These are phyloP conservation scores for Bombus waltoni DNA, from an alignment of 1,140 invertebrate genomes.

Conservation along the genomic window DNA sequence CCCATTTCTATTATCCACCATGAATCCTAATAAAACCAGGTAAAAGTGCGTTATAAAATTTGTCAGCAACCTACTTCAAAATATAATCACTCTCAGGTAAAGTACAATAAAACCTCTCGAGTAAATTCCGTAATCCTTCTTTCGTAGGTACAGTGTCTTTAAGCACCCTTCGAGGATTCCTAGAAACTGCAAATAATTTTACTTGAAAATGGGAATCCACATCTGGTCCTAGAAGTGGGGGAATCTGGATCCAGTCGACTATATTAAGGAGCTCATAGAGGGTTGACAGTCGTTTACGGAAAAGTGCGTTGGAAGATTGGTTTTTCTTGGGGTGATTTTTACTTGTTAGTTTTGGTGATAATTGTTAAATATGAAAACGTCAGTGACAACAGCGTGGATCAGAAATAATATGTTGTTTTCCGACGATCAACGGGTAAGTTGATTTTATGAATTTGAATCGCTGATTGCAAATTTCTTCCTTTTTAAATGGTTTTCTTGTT, in stretches of 20 bases:
- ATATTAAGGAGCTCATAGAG: background rate
- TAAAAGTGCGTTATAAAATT: too few species aligned
- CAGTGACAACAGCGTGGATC: constrained; percentile 47
- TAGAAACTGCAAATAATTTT: background rate
- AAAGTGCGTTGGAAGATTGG: too few species aligned
- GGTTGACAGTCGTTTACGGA: background rate
- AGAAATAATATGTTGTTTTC: constrained; percentile 58
- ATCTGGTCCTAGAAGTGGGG: background rate
- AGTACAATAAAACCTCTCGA: too few species aligned
- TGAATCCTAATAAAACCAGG: too few species aligned
- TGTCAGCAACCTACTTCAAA: too few species aligned
- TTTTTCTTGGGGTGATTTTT: background rate
- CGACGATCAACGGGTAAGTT: constrained; percentile 17
- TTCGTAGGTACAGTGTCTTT: accelerated
- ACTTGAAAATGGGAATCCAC: accelerated
- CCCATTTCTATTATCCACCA: too few species aligned
- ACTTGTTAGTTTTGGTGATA: too few species aligned
- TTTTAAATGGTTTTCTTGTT: background rate
- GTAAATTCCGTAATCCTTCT: too few species aligned
- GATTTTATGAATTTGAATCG: background rate
- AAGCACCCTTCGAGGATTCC: too few species aligned
- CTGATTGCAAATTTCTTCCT: background rate
- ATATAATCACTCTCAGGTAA: too few species aligned
- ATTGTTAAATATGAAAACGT: background rate
- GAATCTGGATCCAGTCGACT: background rate